phyloP scores from a whole-genome alignment of 2,113 vertebrate species.

The Tychaedon coryphoeus region DNA sequence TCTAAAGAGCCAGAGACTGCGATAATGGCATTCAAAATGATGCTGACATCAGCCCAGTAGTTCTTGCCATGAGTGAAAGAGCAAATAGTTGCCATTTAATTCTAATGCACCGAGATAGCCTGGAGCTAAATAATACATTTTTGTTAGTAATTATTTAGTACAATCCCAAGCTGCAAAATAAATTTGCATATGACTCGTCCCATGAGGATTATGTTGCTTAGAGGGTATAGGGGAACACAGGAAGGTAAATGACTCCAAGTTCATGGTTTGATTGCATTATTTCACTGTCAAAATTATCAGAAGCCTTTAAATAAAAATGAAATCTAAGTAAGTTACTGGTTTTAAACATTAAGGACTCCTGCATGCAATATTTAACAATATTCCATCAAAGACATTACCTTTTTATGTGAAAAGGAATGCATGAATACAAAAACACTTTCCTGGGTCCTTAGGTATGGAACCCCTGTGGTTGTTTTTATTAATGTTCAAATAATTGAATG shows the following conservation, averaged over 20 bases:
- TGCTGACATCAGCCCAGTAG: background rate
- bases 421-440: background rate
- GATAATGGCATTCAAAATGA: slow-evolving; percentile 10
- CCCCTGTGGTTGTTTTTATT: background rate
- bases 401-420: slow-evolving; percentile 47
- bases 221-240: slow-evolving; percentile 1
- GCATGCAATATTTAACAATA: slow-evolving; percentile 46
- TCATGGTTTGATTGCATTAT: slow-evolving; percentile 36
- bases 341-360: slow-evolving; percentile 37
- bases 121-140: slow-evolving; percentile 64
- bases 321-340: slow-evolving; percentile 26
- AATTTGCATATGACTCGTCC: slow-evolving; percentile 30
- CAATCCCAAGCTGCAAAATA: slow-evolving; percentile 43
- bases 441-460: background rate
- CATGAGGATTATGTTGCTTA: background rate
- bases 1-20: background rate
- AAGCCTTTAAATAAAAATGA: slow-evolving; percentile 52
- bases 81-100: slow-evolving; percentile 26
- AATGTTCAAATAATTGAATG: slow-evolving; percentile 42
- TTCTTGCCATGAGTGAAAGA: background rate
- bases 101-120: background rate
- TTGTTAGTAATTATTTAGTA: slow-evolving; percentile 66
- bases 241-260: background rate
- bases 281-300: slow-evolving; percentile 5
- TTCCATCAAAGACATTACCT: slow-evolving; percentile 16